phyloP scores from a whole-genome alignment of 2,113 vertebrate genomes.

The Zapus hudsonius region DNA sequence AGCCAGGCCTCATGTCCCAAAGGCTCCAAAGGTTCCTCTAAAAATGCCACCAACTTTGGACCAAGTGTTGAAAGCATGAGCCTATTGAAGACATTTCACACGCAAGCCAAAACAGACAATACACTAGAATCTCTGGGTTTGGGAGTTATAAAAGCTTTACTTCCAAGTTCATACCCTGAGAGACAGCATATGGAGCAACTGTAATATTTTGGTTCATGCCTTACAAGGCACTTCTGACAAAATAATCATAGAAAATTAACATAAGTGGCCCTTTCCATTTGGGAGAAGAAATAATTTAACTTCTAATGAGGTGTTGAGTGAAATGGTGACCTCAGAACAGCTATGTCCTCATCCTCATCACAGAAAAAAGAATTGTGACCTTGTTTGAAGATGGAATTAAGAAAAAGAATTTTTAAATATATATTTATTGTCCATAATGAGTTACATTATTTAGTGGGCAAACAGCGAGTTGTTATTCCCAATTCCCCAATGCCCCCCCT shows the following conservation, averaged over 20 bases:
- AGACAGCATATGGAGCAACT: not conserved
- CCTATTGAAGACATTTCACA: not conserved
- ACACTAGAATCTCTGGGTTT: not conserved
- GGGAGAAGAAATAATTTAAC: not conserved
- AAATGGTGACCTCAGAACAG: not conserved
- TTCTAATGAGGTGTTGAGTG: not conserved
- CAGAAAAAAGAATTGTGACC: not conserved
- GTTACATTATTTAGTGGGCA: too few species aligned
- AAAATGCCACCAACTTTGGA: not conserved
- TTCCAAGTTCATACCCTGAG: not conserved
- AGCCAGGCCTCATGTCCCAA: too few species aligned
- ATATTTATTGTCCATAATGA: too few species aligned
- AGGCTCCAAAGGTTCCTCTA: too few species aligned
- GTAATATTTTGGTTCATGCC: not conserved
- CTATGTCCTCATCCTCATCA: not conserved
- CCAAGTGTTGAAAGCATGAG: too few species aligned
- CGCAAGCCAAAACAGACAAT: not conserved
- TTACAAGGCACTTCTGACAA: not conserved
- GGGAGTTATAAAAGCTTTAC: not conserved
- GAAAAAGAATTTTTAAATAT: too few species aligned
- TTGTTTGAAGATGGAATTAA: constrained; percentile 15
- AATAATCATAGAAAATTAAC: not conserved
- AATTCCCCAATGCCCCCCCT: too few species aligned
- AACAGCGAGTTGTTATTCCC: too few species aligned
- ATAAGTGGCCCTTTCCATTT: not conserved